Evolutionary conservation across 2,888 invertebrate species (phyloP), one percentile per base, ranked within the genome.

Genomic region (Camptogramma bilineatum): DNA sequence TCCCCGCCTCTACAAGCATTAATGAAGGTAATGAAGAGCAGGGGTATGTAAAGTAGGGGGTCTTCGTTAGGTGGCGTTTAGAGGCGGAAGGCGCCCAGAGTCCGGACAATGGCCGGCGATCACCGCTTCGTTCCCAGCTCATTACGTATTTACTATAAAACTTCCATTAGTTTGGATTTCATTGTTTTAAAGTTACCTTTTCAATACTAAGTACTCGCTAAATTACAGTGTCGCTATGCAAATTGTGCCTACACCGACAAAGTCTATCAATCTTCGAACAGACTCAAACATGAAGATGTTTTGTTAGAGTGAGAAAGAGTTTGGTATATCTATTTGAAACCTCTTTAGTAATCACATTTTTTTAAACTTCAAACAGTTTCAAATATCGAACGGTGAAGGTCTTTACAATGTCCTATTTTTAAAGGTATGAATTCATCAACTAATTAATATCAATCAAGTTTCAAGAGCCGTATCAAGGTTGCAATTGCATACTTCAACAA

Each of bases 71-170:
- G 70, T 88, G 89, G 92, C 79, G 72, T 70, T 75, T 73, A 71
- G 75, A 85, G 77, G 87, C 89, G 90, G 91, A 90, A 91, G 90
- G 86, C 88, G 87, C 82, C 86, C 76, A 75, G 77, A 80, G 78
- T 73, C 75, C 85, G 90, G 90, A 92, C 91, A 92, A 91, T 92
- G 88, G 86, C 88, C 79, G 80, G 70, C 86, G 85, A 89, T 86
- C 88, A 87, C 85, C 79, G 85, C 84, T 81, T 80, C 79, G 86
- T 90, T 90, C 90, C 86, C 90, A 90, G 83, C 85, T 89, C 90
- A 90, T 91, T 91, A 90, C 82, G 84, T 88, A 86, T 89, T 90
- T 88, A 87, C 83, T 87, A 85, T 82, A 84, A 86, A 87, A 86
- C 82, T 85, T 84, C 77, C 81, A 80, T 78, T 81, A 76, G 77